Evolutionary conservation across 1,140 invertebrate genomes (phyloP), one percentile per base, ranked within the genome.

Genomic region (Cephus cinctus): DNA sequence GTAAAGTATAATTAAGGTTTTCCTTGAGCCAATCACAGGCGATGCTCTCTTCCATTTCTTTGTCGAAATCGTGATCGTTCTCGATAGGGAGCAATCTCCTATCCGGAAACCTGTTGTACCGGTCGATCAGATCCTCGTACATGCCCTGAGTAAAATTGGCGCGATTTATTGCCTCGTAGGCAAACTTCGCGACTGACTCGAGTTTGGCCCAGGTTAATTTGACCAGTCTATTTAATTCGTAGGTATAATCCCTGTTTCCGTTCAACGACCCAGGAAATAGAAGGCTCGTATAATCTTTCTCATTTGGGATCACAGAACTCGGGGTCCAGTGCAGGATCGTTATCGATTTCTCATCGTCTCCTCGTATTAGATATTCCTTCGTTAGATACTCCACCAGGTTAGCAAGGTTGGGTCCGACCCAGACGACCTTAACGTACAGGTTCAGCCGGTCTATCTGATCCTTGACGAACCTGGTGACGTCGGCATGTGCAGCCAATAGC

Each of bases 11-110:
- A n/a, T 73, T 63, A 2, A 70, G 30, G 59, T 86, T 81, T 2
- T 77, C 55, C 12, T 56, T 69, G 31, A 91, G 59, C 88, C 88
- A 91, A 6, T 79, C 61, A 60, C 89, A 92, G 0, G 89, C 89
- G 0, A 86, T 72, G 5, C 79, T 54, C 14, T 78, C 54, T 6
- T 80, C 65, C 5, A 45, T 58, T 2, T 52, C 42, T 3, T 45
- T 53, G 8, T 56, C 43, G 0, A n/a, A n/a, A n/a, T n/a, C n/a
- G n/a, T n/a, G n/a, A n/a, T n/a, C n/a, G n/a, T n/a, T n/a, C n/a
- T n/a, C n/a, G n/a, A n/a, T n/a, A n/a, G n/a, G n/a, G n/a, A n/a
- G n/a, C n/a, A n/a, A n/a, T n/a, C n/a, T n/a, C n/a, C n/a, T n/a
- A n/a, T n/a, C n/a, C 31, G 51, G 46, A 12, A 48, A 25, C 44